Conservation (phyloP, 2,888 invertebrate species). For the Masnerella sp. region DNA sequence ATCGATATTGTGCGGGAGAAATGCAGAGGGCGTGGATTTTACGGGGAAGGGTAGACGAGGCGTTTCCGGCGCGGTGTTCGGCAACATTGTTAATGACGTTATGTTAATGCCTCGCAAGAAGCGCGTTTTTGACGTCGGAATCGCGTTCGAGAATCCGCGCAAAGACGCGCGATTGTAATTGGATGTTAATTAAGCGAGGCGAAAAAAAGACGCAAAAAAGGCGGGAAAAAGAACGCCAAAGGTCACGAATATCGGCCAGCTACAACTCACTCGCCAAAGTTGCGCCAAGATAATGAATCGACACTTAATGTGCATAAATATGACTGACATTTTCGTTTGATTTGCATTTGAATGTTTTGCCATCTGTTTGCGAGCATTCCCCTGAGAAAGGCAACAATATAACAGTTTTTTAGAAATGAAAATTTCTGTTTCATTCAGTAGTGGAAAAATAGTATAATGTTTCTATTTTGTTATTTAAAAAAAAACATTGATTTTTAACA, state of each 20-base stretch:
- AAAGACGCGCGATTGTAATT: conserved; percentile 58
- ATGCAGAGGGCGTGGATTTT: too few species aligned
- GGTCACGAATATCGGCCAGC: conserved; percentile 58
- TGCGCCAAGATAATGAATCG: conserved; percentile 57
- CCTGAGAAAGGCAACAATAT: conserved; percentile 32
- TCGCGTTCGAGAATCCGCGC: conserved; percentile 42
- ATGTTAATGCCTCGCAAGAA: conserved; percentile 49
- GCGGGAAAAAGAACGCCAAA: conserved; percentile 47
- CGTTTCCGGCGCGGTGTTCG: conserved; percentile 46
- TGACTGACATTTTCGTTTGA: conserved; percentile 59
- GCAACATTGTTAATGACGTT: conserved; percentile 57
- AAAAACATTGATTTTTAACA: too few species aligned
- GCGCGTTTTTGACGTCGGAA: conserved; percentile 52
- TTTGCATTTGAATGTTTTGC: conserved; percentile 58
- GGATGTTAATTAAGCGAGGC: conserved; percentile 61
- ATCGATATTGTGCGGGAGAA: too few species aligned
- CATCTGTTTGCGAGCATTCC: conserved; percentile 31
- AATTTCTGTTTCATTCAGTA: too few species aligned
- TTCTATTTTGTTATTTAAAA: too few species aligned
- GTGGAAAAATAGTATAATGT: too few species aligned
- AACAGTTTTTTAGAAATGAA: conserved; percentile 30
- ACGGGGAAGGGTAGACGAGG: too few species aligned
- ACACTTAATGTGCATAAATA: conserved; percentile 58
- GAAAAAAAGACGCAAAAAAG: conserved; percentile 22
- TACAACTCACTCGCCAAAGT: conserved; percentile 60